These are phyloP conservation scores for Choristoneura fumiferana DNA, from an alignment of 1,140 invertebrate species.

Conservation along the genomic window DNA sequence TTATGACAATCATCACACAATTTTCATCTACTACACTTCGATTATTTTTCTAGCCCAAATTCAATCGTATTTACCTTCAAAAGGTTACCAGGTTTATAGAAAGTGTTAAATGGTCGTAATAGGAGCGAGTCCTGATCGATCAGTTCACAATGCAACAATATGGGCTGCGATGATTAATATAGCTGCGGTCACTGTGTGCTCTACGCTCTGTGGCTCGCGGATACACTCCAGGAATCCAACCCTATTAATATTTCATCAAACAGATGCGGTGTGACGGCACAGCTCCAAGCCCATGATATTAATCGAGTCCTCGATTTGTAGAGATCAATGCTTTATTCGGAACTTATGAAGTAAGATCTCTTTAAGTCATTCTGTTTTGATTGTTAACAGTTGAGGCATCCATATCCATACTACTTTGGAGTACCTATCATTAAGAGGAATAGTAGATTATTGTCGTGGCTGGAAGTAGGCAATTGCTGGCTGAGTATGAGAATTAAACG, in stretches of 20 bases:
- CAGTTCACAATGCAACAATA: conserved; percentile 20
- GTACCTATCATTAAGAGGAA: no score
- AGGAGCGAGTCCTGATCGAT: conserved; percentile 15
- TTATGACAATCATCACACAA: no score
- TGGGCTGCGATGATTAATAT: conserved; percentile 35
- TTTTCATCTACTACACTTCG: no score
- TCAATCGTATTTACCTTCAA: no score
- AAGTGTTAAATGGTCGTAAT: not conserved
- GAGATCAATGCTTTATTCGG: conserved; percentile 18
- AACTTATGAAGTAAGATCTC: conserved; percentile 5
- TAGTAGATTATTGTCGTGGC: no score
- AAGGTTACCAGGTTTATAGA: not conserved
- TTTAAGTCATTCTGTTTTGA: conserved; percentile 8
- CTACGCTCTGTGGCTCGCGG: conserved; percentile 30
- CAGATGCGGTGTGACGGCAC: conserved; percentile 36
- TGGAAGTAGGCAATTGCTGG: no score
- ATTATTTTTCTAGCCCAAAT: no score
- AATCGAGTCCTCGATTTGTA: conserved; percentile 40
- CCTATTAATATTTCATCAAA: conserved; percentile 66
- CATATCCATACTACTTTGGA: no score
- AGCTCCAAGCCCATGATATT: conserved; percentile 40
- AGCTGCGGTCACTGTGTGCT: conserved; percentile 35
- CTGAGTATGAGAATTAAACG: no score
- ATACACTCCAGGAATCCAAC: conserved; percentile 46
- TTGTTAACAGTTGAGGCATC: not conserved